Percentiles rank a stretch among this genome's conserved stretches.
Evolutionary conservation across 2,888 invertebrate genomes (phyloP).

Genomic region (Odontomyia ornata): DNA sequence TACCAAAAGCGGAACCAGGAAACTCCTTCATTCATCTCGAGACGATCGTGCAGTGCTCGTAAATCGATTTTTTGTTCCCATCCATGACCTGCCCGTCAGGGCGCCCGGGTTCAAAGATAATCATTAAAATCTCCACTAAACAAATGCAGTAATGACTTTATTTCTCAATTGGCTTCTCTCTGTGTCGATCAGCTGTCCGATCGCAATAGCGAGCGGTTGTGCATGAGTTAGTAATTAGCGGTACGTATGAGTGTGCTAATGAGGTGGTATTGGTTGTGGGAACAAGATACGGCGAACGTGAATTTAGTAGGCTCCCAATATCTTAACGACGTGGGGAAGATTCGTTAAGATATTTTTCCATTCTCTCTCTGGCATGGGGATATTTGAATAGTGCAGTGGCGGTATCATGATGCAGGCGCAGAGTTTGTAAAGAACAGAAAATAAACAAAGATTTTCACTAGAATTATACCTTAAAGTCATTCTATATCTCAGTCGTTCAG

Average conservation of each 20-base stretch:
- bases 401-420: too few relatives aligned
- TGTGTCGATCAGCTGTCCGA: neutral
- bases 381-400: too few relatives aligned
- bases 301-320: too few relatives aligned
- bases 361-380: too few relatives aligned
- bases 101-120: neutral
- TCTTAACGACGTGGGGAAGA: neutral
- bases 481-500: too few relatives aligned
- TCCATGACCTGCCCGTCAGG: neutral
- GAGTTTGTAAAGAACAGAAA: too few relatives aligned
- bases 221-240: neutral
- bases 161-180: neutral
- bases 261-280: too few relatives aligned
- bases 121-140: neutral
- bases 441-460: too few relatives aligned
- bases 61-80: neutral
- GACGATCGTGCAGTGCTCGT: neutral
- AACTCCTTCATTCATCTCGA: slow-evolving; percentile 1
- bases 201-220: neutral
- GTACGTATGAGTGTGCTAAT: too few relatives aligned
- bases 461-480: too few relatives aligned
- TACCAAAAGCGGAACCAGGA: neutral
- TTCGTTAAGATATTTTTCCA: neutral
- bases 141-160: slow-evolving; percentile 11
- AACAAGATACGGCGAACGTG: too few relatives aligned